A percentile compares a stretch with the other conserved stretches of the same genome.
Conservation (phyloP, 2,888 invertebrate genomes). For the Torymus auratus region DNA sequence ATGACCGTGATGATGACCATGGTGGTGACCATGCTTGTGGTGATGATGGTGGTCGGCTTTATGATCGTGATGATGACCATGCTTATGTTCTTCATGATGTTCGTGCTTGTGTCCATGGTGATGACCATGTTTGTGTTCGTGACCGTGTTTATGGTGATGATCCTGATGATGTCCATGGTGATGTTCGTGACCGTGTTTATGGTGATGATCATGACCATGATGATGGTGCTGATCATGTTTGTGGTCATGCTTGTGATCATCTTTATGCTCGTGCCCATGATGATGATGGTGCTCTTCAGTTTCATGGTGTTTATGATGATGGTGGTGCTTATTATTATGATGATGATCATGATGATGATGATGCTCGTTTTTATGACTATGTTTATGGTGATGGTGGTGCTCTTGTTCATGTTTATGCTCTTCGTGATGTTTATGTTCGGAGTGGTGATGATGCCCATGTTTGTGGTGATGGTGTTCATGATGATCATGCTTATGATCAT, state of each 20-base stretch:
- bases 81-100: constrained; percentile 43
- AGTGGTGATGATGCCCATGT: constrained; percentile 56
- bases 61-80: constrained; percentile 44
- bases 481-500: constrained; percentile 51
- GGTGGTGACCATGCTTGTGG: constrained; percentile 48
- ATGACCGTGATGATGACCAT: constrained; percentile 39
- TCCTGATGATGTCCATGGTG: constrained; percentile 46
- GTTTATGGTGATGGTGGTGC: constrained; percentile 58
- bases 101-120: constrained; percentile 47
- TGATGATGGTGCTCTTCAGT: constrained; percentile 54
- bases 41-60: constrained; percentile 32
- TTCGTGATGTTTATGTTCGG: constrained; percentile 56
- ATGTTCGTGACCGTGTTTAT: constrained; percentile 44
- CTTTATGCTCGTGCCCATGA: constrained; percentile 50
- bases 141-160: constrained; percentile 45
- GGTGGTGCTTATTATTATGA: constrained; percentile 55
- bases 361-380: constrained; percentile 54
- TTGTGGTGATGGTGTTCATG: constrained; percentile 48
- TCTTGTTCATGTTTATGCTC: constrained; percentile 54
- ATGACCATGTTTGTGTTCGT: constrained; percentile 45
- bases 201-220: constrained; percentile 48
- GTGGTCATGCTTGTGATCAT: constrained; percentile 49
- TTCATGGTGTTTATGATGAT: constrained; percentile 55
- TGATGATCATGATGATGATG: constrained; percentile 59
- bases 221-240: constrained; percentile 44